A percentile compares a stretch with the other conserved stretches of the same genome.
These are phyloP conservation scores for Arctia plantaginis DNA, from an alignment of 2,888 invertebrate species.

Conservation along the genomic window DNA sequence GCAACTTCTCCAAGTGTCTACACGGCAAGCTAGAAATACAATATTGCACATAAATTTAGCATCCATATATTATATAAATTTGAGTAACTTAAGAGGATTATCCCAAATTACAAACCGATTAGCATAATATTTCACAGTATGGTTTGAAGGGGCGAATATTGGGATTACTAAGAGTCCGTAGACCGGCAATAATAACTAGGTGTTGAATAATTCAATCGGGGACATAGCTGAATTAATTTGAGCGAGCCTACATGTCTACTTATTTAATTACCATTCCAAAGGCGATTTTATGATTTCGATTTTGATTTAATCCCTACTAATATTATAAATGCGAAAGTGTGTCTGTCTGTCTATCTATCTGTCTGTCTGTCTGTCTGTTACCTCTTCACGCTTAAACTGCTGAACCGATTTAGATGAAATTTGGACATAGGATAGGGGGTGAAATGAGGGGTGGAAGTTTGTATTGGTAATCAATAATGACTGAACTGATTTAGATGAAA, in stretches of 20 bases:
- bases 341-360: too few relatives aligned
- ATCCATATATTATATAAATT: background rate
- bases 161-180: background rate
- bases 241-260: background rate
- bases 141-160: background rate
- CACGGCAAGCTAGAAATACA: background rate
- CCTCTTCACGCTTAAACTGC: too few relatives aligned
- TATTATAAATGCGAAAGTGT: too few relatives aligned
- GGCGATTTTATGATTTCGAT: too few relatives aligned
- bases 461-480: too few relatives aligned
- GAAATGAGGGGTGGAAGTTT: too few relatives aligned
- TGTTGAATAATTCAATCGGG: background rate
- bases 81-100: background rate
- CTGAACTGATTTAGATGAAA: too few relatives aligned
- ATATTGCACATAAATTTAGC: background rate
- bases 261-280: background rate
- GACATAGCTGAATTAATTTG: background rate
- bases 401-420: too few relatives aligned
- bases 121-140: background rate
- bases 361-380: too few relatives aligned
- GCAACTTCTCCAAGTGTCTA: background rate
- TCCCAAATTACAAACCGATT: background rate
- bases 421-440: too few relatives aligned
- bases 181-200: background rate
- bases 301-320: too few relatives aligned